These are phyloP conservation scores for Lamprotornis superbus DNA, from an alignment of 2,113 vertebrate genomes.

Conservation along the genomic window DNA sequence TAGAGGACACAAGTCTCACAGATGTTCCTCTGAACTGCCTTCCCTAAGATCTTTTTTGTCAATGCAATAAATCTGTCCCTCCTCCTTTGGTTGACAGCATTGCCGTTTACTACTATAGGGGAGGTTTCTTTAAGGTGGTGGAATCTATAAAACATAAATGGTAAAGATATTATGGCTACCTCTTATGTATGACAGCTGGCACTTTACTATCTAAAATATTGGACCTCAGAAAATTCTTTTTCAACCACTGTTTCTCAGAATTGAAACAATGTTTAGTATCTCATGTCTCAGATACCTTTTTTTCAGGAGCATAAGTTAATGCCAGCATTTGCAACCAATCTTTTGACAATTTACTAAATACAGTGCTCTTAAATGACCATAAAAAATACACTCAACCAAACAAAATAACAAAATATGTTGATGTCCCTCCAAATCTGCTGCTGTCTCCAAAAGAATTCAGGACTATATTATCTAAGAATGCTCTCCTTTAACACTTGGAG, in stretches of 20 bases:
- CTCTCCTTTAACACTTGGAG: not conserved
- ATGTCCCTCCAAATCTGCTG: not conserved
- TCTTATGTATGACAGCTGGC: not conserved
- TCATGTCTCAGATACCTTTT: not conserved
- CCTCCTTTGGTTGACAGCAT: not conserved
- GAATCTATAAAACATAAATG: not conserved
- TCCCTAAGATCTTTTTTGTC: not conserved
- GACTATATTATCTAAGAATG: not conserved
- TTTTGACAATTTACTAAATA: not conserved
- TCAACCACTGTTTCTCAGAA: not conserved
- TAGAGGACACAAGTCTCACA: not conserved
- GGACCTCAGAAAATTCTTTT: not conserved
- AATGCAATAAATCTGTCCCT: not conserved
- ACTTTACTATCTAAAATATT: not conserved
- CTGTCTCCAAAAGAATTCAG: not conserved
- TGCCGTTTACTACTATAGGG: not conserved
- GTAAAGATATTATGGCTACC: not conserved
- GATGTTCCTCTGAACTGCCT: not conserved
- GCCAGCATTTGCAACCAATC: not conserved
- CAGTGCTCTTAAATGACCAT: not conserved
- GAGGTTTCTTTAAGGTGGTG: not conserved
- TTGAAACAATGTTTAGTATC: not conserved
- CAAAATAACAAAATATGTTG: not conserved
- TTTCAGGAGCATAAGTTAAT: not conserved
- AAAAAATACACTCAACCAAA: not conserved